Conservation (phyloP, 2,113 vertebrate species). For the cat (Felis catus) region F.catus_Fca126_mat1.0 CM031419.1:7773001-7773500, state of each 20-base stretch:
- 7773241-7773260: background rate
- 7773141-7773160: background rate
- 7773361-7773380: background rate
- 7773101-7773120: background rate
- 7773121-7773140: background rate
- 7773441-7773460: no score
- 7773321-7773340: background rate
- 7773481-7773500: background rate
- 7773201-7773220: background rate
- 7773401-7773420: fast-evolving
- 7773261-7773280: fast-evolving
- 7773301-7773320: background rate
- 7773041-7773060: no score
- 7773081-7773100: no score
- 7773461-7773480: slow-evolving; percentile 60
- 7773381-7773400: no score
- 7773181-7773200: background rate
- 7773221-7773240: background rate
- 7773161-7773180: background rate
- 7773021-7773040: no score
- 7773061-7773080: no score
- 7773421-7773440: background rate
- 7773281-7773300: fast-evolving
- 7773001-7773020: no score
- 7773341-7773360: background rate